Evolutionary conservation across 2,113 vertebrate genomes (phyloP).

Genomic region (Amphiprion percula): DNA sequence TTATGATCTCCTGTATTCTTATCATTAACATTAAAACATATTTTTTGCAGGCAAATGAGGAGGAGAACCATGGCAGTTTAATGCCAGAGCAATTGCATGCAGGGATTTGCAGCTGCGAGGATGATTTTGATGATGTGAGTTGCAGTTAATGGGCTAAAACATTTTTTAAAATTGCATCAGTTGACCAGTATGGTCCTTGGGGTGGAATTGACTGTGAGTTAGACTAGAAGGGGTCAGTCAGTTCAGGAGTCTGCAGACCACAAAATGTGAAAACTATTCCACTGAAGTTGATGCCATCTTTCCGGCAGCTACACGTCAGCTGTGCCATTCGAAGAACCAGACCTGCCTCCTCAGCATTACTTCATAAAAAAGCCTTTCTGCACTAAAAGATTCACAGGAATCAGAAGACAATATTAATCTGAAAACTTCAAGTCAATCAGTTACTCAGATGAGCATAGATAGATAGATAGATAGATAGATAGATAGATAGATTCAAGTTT

Average conservation of each 20-base stretch:
- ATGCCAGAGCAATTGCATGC: background rate
- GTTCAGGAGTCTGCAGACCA: slow-evolving; percentile 32
- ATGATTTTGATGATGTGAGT: background rate
- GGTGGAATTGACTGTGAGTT: slow-evolving; percentile 11
- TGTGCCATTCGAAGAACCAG: slow-evolving; percentile 42
- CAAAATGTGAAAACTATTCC: slow-evolving; percentile 27
- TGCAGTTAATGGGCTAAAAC: slow-evolving; percentile 1
- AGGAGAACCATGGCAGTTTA: background rate
- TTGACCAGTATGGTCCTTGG: background rate
- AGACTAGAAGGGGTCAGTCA: slow-evolving; percentile 23
- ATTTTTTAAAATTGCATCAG: background rate
- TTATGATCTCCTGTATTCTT: background rate
- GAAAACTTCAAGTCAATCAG: background rate
- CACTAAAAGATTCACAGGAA: background rate
- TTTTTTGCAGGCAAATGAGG: background rate
- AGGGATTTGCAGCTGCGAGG: background rate
- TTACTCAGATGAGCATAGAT: background rate
- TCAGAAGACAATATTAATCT: background rate
- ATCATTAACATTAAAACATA: background rate
- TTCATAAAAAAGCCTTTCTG: background rate
- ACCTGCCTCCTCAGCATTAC: slow-evolving; percentile 44
- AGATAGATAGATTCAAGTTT: background rate
- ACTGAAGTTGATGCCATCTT: slow-evolving; percentile 45
- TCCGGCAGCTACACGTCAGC: slow-evolving; percentile 52
- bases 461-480: no score